A percentile compares a stretch with the other conserved stretches of the same genome.
Evolutionary conservation across 2,888 invertebrate species (phyloP).

Genomic region (Seira ritae): DNA sequence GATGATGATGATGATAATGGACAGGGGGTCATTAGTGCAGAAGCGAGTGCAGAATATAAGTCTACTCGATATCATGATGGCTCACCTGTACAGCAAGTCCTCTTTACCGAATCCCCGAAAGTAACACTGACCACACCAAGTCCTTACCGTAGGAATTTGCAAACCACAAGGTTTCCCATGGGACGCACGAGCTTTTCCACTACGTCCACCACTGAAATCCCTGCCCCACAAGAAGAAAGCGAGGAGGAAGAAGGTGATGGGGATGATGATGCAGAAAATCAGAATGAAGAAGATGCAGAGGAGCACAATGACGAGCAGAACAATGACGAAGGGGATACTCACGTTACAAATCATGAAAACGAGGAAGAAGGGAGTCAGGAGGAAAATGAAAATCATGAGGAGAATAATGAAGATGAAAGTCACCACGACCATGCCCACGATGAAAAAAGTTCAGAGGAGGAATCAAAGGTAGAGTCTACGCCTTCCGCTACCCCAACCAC

Average conservation of each 20-base stretch:
- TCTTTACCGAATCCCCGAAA: conserved; percentile 64
- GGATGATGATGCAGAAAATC: conserved; percentile 20
- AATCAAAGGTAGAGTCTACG: neutral
- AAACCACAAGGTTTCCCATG: conserved; percentile 62
- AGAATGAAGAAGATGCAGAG: neutral
- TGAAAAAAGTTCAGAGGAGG: conserved; percentile 50
- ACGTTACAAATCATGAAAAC: conserved; percentile 25
- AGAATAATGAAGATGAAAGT: neutral
- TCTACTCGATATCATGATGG: conserved; percentile 31
- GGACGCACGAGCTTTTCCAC: conserved; percentile 58
- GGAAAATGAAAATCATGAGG: conserved; percentile 22
- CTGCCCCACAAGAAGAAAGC: conserved; percentile 10
- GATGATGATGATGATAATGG: conserved; percentile 19
- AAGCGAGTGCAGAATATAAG: conserved; percentile 28
- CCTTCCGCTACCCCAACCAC: conserved; percentile 20
- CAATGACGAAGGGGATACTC: conserved; percentile 13
- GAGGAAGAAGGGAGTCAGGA: conserved; percentile 25
- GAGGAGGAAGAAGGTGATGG: conserved; percentile 29
- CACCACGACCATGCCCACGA: neutral
- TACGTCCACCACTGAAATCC: conserved; percentile 26
- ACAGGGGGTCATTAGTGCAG: conserved; percentile 31
- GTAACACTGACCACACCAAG: conserved; percentile 47
- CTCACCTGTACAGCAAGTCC: conserved; percentile 55
- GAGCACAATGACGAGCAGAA: conserved; percentile 29
- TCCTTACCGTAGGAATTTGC: conserved; percentile 46